A percentile compares a stretch with the other conserved stretches of the same genome.
These are phyloP conservation scores for Tiliqua scincoides DNA, from an alignment of 2,113 vertebrate species.

Conservation along the genomic window DNA sequence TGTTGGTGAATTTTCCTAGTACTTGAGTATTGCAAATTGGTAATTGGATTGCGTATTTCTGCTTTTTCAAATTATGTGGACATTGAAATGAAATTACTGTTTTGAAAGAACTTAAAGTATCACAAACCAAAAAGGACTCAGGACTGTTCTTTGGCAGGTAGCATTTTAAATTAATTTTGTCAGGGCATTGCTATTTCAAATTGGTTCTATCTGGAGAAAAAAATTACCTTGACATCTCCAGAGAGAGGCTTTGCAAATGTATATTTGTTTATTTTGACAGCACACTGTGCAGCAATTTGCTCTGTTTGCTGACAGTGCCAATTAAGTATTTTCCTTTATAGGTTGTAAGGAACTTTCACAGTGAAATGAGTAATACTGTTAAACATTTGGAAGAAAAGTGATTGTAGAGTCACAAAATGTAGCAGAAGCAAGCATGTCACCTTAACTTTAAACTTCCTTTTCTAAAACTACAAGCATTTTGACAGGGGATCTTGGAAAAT, in stretches of 20 bases:
- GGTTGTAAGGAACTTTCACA: neutral
- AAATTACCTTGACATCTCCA: neutral
- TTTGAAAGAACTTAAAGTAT: neutral
- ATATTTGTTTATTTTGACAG: neutral
- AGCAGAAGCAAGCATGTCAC: neutral
- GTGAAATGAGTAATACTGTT: neutral
- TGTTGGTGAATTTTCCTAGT: neutral
- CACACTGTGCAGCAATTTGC: neutral
- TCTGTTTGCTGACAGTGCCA: neutral
- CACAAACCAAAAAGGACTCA: neutral
- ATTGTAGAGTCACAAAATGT: neutral
- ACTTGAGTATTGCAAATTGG: neutral
- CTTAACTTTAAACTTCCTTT: neutral
- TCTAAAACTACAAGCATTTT: neutral
- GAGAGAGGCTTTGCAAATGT: neutral
- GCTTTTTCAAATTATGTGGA: neutral
- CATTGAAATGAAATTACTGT: neutral
- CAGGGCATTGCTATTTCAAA: neutral
- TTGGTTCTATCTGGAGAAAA: neutral
- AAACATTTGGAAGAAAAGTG: neutral
- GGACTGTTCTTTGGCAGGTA: neutral
- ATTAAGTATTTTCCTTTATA: neutral
- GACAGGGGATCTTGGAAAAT: neutral
- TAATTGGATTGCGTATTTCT: neutral
- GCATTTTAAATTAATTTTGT: constrained; percentile 2